A percentile compares a stretch with the other conserved stretches of the same genome.
Conservation (phyloP, 2,797 vertebrate genomes). For the Eulemur mongoz region DNA sequence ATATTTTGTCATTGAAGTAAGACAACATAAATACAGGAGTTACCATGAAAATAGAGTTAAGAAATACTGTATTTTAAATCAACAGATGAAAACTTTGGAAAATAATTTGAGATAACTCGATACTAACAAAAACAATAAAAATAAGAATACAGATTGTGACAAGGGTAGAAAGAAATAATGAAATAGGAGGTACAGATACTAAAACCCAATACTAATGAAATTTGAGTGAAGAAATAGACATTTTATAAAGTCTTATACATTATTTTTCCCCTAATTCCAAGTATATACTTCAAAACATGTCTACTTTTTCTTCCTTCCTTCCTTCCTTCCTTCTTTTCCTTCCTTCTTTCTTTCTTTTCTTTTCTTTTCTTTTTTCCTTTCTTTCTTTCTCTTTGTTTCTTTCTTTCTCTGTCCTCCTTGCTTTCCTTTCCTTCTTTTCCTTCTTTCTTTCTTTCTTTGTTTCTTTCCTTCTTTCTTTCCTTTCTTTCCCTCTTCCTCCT, state of each 20-base stretch:
- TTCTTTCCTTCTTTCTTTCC: too few relatives aligned
- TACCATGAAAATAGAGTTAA: background rate
- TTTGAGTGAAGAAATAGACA: background rate
- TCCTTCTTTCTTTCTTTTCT: too few relatives aligned
- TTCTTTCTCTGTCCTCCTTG: too few relatives aligned
- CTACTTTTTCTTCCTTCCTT: background rate
- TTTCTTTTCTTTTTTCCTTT: too few relatives aligned
- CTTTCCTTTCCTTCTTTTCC: too few relatives aligned
- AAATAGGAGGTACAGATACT: background rate
- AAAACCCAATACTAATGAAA: background rate
- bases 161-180: background rate
- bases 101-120: background rate
- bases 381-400: too few relatives aligned
- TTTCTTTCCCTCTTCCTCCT: too few relatives aligned
- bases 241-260: background rate
- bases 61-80: conserved; percentile 37
- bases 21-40: background rate
- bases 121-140: conserved; percentile 29
- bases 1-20: conserved; percentile 41
- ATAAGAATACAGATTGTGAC: background rate
- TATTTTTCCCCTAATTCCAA: background rate
- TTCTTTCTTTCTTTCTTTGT: too few relatives aligned
- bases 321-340: too few relatives aligned
- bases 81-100: background rate
- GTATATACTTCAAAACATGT: background rate